Base-by-base conservation (phyloP, 2,888 invertebrate genomes). In the Agriopis marginaria region DNA sequence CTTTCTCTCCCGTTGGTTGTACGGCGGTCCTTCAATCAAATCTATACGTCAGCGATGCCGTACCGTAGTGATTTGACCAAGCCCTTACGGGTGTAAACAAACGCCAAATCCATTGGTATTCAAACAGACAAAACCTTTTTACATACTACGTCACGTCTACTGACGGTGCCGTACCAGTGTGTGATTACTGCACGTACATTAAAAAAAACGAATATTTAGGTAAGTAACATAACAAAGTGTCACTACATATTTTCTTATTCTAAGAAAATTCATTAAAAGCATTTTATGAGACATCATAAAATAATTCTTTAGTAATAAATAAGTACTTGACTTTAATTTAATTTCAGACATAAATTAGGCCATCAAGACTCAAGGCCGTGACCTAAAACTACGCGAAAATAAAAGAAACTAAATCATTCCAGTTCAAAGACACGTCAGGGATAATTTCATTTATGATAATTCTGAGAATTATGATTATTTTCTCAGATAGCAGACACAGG, bases 381-480 rank as follows among this genome's bases (percentile, higher is more conserved):
- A 45, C 62, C 62, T 53, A 62, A 45, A 53, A 53, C 42, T 6
- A 40, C 10, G 61, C 45, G 7, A 53, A 61, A 53, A 51, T 23
- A 42, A 42, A 44, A 44, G 44, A 44, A 53, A 14, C 42, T 51
- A 50, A 53, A 62, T 53, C 44, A 60, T 17, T 60, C 40, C n/a
- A 45, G 40, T 39, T 62, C 62, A 62, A 62, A 62, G 45, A 53
- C 53, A 44, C 53, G 40, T 61, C 42, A 11, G 11, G 14, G 40
- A 39, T 40, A 60, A 47, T 59, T 62, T 51, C 51, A 51, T 62
- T 62, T 42, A 51, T 32, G 45, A 44, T 62, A 14, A 60, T 60
- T 60, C 60, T 11, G 11, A 60, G 60, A 49, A 60, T 39, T 49
- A 40, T 6, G 39, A 40, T 40, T 23, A 49, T 60, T 60, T 60